Conservation (phyloP, 2,888 invertebrate species). For the Caenorhabditis sp. region DNA sequence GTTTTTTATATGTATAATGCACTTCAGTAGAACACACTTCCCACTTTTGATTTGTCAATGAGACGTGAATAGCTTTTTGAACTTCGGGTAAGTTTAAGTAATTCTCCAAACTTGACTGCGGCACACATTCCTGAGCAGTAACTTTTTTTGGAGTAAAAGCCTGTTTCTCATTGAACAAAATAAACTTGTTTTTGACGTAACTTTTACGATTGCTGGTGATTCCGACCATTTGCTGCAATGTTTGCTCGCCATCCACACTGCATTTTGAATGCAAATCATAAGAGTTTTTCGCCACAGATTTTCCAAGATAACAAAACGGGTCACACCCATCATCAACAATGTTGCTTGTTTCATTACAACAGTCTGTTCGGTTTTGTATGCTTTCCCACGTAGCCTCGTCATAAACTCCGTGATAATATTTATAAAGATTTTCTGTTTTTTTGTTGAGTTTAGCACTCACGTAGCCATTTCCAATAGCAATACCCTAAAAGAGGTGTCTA, state of each 20-base stretch:
- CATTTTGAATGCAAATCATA: too few relatives aligned
- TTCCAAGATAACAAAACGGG: conserved; percentile 39
- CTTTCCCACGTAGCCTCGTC: conserved; percentile 68
- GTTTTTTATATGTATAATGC: conserved; percentile 59
- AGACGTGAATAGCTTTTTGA: conserved; percentile 59
- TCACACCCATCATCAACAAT: too few relatives aligned
- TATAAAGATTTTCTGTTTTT: conserved; percentile 69
- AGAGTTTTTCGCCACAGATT: conserved; percentile 55
- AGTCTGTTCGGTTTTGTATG: conserved; percentile 66
- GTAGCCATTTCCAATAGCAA: conserved; percentile 69
- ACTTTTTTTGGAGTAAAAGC: too few relatives aligned
- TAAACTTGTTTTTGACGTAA: conserved; percentile 10
- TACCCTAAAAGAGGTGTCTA: too few relatives aligned
- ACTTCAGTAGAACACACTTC: conserved; percentile 68
- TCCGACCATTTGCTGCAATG: conserved; percentile 54
- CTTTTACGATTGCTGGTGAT: conserved; percentile 41
- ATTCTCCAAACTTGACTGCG: conserved; percentile 63
- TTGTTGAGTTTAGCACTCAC: conserved; percentile 68
- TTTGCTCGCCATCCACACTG: too few relatives aligned
- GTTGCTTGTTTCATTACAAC: conserved; percentile 58
- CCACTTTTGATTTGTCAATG: conserved; percentile 61
- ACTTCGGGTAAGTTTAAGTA: conserved; percentile 67
- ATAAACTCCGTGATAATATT: conserved; percentile 70
- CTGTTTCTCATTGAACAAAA: too few relatives aligned
- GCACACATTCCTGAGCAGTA: conserved; percentile 51